These are phyloP conservation scores for Trichoplusia ni DNA, from an alignment of 1,140 invertebrate species.

Conservation along the genomic window DNA sequence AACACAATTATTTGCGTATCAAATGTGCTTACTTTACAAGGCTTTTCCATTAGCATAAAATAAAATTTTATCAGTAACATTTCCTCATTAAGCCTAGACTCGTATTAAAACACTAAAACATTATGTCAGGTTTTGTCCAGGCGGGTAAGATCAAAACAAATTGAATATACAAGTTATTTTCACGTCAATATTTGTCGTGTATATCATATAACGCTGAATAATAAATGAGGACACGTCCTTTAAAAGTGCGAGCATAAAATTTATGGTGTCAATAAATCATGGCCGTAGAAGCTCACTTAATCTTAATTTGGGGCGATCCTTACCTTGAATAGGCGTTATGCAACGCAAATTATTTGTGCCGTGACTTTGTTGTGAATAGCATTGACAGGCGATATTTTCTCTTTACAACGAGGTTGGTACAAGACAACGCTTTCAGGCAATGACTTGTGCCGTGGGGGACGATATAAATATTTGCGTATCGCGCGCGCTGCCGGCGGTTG, in stretches of 20 bases:
- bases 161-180: constrained; percentile 5
- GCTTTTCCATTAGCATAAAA: constrained; percentile 15
- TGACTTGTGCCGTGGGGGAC: constrained; percentile 56
- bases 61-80: constrained; percentile 14
- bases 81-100: constrained; percentile 6
- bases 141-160: neutral
- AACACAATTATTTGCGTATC: neutral
- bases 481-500: constrained; percentile 40
- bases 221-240: neutral
- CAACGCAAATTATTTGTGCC: constrained; percentile 49
- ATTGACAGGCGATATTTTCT: constrained; percentile 68
- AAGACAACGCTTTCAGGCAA: constrained; percentile 74
- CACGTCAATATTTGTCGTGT: constrained; percentile 5
- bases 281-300: constrained; percentile 40
- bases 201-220: constrained; percentile 10
- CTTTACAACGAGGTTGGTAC: constrained; percentile 55
- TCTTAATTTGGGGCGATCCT: constrained; percentile 43
- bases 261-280: constrained; percentile 33
- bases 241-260: constrained; percentile 23
- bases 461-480: constrained; percentile 70
- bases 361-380: constrained; percentile 60
- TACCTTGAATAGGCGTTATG: constrained; percentile 33
- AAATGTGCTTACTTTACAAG: neutral
- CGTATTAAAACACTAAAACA: constrained; percentile 9
- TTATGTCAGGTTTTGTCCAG: neutral